A percentile compares a stretch with the other conserved stretches of the same genome.
phyloP scores from a whole-genome alignment of 2,797 vertebrate species.

The Mionectes olivaceus region DNA sequence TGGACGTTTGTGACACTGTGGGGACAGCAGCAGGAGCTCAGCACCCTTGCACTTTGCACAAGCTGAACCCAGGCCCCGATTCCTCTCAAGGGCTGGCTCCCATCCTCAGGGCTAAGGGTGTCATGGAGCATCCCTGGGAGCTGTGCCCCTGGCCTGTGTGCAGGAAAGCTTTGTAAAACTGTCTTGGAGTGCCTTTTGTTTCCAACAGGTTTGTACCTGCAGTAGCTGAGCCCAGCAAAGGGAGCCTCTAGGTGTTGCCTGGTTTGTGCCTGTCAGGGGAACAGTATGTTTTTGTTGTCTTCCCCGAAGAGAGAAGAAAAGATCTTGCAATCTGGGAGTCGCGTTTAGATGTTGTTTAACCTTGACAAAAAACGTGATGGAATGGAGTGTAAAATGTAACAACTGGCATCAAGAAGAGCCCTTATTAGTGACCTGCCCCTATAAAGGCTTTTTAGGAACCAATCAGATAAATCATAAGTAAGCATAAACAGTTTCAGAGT shows the following conservation, averaged over 20 bases:
- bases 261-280: background rate
- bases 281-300: background rate
- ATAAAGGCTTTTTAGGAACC: background rate
- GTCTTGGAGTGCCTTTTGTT: background rate
- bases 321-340: background rate
- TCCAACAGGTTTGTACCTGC: constrained; percentile 41
- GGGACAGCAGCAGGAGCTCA: background rate
- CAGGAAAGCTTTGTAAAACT: background rate
- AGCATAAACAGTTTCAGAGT: background rate
- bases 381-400: background rate
- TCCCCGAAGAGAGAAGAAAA: background rate
- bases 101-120: background rate
- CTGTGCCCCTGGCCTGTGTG: background rate
- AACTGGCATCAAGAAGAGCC: background rate
- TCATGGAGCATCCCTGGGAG: accelerated
- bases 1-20: accelerated
- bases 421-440: background rate
- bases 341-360: background rate
- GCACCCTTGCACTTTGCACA: background rate
- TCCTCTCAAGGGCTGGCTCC: background rate
- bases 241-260: constrained; percentile 26
- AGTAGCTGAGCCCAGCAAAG: background rate
- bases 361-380: background rate
- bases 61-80: accelerated
- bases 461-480: background rate